Evolutionary conservation across 1,140 invertebrate species (phyloP).

Genomic region (Heterodera schachtii): DNA sequence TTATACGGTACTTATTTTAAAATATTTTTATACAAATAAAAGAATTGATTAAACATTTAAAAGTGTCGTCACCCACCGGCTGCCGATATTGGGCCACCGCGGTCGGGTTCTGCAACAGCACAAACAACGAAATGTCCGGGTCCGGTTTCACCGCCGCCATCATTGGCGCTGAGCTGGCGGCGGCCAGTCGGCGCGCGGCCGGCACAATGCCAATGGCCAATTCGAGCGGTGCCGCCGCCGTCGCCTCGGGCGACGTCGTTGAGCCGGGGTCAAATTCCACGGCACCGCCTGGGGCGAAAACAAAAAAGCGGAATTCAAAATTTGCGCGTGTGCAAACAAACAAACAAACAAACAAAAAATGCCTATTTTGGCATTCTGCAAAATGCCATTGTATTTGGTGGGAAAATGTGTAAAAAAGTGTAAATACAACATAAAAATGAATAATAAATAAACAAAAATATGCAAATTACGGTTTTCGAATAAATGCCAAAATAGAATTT

Average conservation of each 20-base stretch:
- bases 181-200: not conserved
- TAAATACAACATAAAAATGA: not conserved
- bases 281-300: not conserved
- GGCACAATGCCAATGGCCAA: conserved; percentile 27
- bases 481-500: too few species aligned
- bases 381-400: conserved; percentile 6
- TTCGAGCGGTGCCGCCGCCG: conserved; percentile 14
- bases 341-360: not conserved
- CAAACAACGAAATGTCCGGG: conserved; percentile 53
- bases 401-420: not conserved
- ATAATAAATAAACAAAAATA: too few species aligned
- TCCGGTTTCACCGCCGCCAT: conserved; percentile 52
- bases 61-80: not conserved
- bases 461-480: too few species aligned
- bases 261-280: not conserved
- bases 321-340: too few species aligned
- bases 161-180: not conserved
- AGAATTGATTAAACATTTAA: not conserved
- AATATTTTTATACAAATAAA: not conserved
- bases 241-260: not conserved
- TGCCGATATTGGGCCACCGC: conserved; percentile 27
- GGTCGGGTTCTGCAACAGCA: conserved; percentile 45
- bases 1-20: too few species aligned
- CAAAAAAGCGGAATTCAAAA: not conserved
- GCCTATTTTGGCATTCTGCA: not conserved